Evolutionary conservation across 2,797 vertebrate species (phyloP).

Genomic region (Rhynchotus rufescens): DNA sequence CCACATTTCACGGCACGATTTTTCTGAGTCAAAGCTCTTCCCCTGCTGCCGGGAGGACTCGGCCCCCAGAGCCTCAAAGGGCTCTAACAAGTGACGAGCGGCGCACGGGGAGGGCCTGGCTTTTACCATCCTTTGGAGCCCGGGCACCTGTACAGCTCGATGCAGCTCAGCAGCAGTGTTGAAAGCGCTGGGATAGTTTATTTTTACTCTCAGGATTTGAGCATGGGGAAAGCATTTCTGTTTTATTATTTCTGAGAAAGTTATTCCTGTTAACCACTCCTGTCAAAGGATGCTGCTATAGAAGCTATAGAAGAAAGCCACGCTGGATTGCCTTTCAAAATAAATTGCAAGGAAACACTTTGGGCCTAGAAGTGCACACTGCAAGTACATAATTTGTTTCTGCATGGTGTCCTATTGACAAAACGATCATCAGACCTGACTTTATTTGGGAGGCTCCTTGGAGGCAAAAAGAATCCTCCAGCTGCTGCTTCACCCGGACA

Average conservation of each 20-base stretch:
- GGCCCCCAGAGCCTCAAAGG: slow-evolving; percentile 32
- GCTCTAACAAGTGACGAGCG: slow-evolving; percentile 44
- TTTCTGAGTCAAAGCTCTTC: slow-evolving; percentile 50
- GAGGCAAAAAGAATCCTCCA: neutral
- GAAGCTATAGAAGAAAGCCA: neutral
- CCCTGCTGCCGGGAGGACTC: neutral
- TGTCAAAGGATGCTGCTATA: neutral
- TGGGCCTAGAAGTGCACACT: neutral
- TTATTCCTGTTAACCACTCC: slow-evolving; percentile 11
- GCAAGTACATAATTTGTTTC: neutral
- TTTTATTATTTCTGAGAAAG: slow-evolving; percentile 17
- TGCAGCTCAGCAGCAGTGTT: slow-evolving; percentile 7
- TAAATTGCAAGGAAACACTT: neutral
- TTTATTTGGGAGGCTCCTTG: neutral
- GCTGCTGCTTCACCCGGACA: neutral
- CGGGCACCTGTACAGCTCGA: slow-evolving; percentile 29
- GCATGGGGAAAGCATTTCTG: slow-evolving; percentile 12
- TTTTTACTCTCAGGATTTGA: slow-evolving; percentile 12
- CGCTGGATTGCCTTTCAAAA: neutral
- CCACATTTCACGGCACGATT: neutral
- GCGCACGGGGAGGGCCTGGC: slow-evolving; percentile 38
- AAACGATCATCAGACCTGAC: neutral
- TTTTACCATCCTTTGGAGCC: slow-evolving; percentile 68
- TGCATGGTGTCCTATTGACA: neutral
- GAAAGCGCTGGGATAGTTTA: slow-evolving; percentile 44